Evolutionary conservation across 64 coral and sea anemone genomes (phyloP), one percentile per base, ranked within the genome.

Genomic region (Porites lutea): DNA sequence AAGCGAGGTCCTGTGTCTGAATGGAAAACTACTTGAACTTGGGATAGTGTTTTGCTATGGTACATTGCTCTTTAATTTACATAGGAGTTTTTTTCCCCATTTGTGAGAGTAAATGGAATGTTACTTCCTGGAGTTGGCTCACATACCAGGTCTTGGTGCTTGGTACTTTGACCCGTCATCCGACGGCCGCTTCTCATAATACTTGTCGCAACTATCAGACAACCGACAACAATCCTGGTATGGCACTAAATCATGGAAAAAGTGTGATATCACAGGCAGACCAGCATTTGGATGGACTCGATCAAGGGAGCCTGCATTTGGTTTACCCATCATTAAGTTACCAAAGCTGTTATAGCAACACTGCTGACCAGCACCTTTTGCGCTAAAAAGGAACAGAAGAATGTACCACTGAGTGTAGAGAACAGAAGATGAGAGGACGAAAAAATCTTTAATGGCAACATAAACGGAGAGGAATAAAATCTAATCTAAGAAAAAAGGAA

Each of bases 321-420:
- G 69, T 23, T 81, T 72, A 13, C 92, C 89, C 55, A 92, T 21
- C 58, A 98, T 67, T n/a, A 98, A 68, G 20, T 91, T 92, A 9
- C 96, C 96, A 89, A 86, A 44, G 14, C 20, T 44, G 12, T 79
- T 98, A 58, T 92, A 98, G 75, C 96, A 98, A 67, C 96, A 98
- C 72, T 98, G 96, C 11, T 93, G 92, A 70, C 96, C 96, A 27
- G 92, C 88, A 49, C 85, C 92, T 49, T 50, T 92, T 4, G 72
- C 60, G 54, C 96, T 98, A 57, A 48, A 13, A 79, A n/a, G 6
- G 71, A 63, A 95, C 37, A 9, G 8, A 6, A 2, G 7, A 57
- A 9, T 57, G 54, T 4, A 65, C 18, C 2, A 65, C 4, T 65
- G 13, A 65, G 62, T 9, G 62, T 1, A 65, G 18, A 65, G 13